Evolutionary conservation across 1,140 invertebrate genomes (phyloP).

Genomic region (Gryon sp.): DNA sequence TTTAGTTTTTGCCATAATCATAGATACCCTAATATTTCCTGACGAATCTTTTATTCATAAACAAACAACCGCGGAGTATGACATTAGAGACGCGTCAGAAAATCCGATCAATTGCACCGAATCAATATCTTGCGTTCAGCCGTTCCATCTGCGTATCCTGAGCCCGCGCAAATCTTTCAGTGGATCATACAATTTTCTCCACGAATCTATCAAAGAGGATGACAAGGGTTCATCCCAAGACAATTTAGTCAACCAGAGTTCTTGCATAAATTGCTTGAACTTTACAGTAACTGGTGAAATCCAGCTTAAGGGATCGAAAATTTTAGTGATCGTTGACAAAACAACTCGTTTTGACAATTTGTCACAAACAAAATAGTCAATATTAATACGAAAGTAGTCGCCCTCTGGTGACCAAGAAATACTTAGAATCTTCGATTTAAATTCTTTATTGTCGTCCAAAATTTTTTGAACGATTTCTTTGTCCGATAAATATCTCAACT

Average conservation of each 20-base stretch:
- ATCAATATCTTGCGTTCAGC: background rate
- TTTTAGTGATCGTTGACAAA: background rate
- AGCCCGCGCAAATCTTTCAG: background rate
- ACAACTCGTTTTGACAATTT: background rate
- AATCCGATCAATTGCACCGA: background rate
- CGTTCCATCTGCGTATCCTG: background rate
- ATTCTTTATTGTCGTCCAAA: no score
- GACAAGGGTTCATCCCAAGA: background rate
- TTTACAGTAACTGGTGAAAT: background rate
- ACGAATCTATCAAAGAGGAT: background rate
- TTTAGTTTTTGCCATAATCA: constrained; percentile 1
- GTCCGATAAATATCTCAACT: no score
- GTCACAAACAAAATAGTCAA: background rate
- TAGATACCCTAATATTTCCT: background rate
- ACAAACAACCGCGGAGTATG: constrained; percentile 8
- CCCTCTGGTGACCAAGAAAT: background rate
- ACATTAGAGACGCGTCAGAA: background rate
- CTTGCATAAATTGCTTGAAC: constrained; percentile 10
- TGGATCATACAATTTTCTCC: background rate
- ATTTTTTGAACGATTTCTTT: no score
- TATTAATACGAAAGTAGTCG: background rate
- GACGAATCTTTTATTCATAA: background rate
- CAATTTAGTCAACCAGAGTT: constrained; percentile 1
- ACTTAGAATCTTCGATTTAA: background rate
- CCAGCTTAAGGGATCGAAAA: background rate